Base-by-base conservation (phyloP, 2,113 vertebrate genomes). In the Nothoprocta perdicaria region DNA sequence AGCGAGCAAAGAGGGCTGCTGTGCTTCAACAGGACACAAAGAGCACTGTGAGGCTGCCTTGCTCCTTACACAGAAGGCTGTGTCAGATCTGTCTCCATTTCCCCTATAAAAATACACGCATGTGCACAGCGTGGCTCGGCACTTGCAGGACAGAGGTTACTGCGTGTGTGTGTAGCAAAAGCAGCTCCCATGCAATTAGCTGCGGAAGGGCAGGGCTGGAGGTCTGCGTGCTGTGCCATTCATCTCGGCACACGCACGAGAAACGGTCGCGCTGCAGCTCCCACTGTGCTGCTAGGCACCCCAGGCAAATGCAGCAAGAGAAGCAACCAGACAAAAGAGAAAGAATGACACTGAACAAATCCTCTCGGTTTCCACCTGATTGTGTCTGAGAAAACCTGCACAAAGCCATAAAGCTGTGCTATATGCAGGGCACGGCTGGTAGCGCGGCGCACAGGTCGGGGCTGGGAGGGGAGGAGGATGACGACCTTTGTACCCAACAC, bases 201-300 rank as follows among this genome's bases (percentile, higher is more conserved):
- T 1, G 41, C 88, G 87, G 91, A 12, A 89, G 82, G 43, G 66
- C 75, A 48, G 24, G 89, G 75, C 94, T 91, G 84, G 75, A 87
- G 82, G 75, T 46, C 75, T 87, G 89, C 27, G 4, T 80, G 89
- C 93, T 71, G 93, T 80, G 94, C 93, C 85, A 50, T 89, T 93
- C 87, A 89, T 76, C 55, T 81, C 68, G 40, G 76, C 3, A 22
- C 82, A 80, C 35, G 91, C 91, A 87, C 79, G 87, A 85, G 84
- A 35, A 89, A 24, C 68, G 24, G 76, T 91, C 79, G 50, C 79
- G 73, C 89, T 73, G 79, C 3, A 23, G 67, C 85, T 89, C 93
- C 3, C 17, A 80, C 91, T 92, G 91, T 57, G 83, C 65, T 0
- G 2, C 0, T 3, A 58, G 68, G 73, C 0, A 0, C 69, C 88